These are phyloP conservation scores for Pseudomyrmex pallidus DNA, from an alignment of 1,140 invertebrate genomes.

Conservation along the genomic window DNA sequence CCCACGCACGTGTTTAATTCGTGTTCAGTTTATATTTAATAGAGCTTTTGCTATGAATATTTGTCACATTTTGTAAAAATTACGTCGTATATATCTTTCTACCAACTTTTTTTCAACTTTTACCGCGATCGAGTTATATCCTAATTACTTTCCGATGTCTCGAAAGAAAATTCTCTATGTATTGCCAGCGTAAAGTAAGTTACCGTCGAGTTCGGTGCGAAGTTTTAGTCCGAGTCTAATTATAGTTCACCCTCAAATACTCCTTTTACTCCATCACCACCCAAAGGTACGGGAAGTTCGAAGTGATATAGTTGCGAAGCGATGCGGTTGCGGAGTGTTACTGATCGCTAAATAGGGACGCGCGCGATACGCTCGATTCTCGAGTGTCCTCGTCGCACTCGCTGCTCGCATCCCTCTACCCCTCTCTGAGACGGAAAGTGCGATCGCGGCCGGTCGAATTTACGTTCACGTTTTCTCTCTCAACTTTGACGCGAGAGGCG, in stretches of 20 bases:
- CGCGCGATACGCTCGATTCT: background rate
- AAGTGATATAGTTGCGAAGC: background rate
- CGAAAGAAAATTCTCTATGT: background rate
- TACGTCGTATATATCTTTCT: too few relatives aligned
- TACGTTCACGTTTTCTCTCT: slow-evolving; percentile 25
- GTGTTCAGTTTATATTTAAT: too few relatives aligned
- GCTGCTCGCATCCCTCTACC: background rate
- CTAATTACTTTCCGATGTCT: background rate
- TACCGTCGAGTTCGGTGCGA: background rate
- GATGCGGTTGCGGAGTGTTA: background rate
- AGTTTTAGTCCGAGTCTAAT: slow-evolving; percentile 3
- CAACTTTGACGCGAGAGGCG: slow-evolving; percentile 26
- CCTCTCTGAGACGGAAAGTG: slow-evolving; percentile 1
- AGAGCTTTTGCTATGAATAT: too few relatives aligned
- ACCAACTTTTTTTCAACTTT: too few relatives aligned
- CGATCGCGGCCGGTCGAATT: slow-evolving; percentile 36
- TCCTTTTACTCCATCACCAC: background rate
- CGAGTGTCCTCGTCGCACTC: slow-evolving; percentile 36
- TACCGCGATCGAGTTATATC: background rate
- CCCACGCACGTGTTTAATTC: too few relatives aligned
- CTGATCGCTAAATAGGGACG: slow-evolving; percentile 8
- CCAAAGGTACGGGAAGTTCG: slow-evolving; percentile 1
- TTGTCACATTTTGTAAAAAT: too few relatives aligned
- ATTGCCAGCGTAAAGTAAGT: slow-evolving; percentile 8
- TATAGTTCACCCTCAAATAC: background rate